Base-by-base conservation (phyloP, 2,113 vertebrate species). In the Camelus bactrianus region DNA sequence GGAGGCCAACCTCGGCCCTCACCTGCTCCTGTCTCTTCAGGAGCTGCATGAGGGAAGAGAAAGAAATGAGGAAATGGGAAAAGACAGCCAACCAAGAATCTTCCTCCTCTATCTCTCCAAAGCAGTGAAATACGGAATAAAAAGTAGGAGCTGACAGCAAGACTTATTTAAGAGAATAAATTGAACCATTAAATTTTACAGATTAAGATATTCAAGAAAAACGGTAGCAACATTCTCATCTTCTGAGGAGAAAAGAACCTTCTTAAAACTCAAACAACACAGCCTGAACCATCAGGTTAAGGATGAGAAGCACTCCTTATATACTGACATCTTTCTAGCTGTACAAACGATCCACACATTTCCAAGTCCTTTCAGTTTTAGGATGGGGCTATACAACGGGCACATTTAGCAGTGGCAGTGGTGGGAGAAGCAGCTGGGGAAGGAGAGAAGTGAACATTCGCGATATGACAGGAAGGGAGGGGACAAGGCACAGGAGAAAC, bases 151-250 rank as follows among this genome's bases (percentile, higher is more conserved):
- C 0, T 81, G 12, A 69, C 16, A 62, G 38, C 85, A 70, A 72
- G 42, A 50, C 0, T 35, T 80, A 73, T 17, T 82, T 69, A 93
- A 88, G n/a, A 20, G 9, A 77, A 76, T 52, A 88, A 70, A 60
- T 0, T 73, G 30, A 88, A 85, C 28, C 32, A 76, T 50, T 83
- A 72, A 52, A 80, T 80, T 80, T 77, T 67, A 91, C n/a, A 8
- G 15, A 82, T 82, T 56, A 81, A 82, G 73, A 48, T 70, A 94
- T 3, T 88, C 42, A 84, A 82, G 42, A 93, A 77, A 94, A 91
- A 42, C 15, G 24, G 56, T 3, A 77, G 26, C 3, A 73, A 56
- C 50, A 56, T 54, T 65, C 2, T n/a, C 19, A 86, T 38, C 54
- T 94, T 75, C 42, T 90, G 70, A 84, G 5, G 42, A 75, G 79